These are phyloP conservation scores for Hoplostethus mediterraneus DNA, from an alignment of 2,797 vertebrate species.

Conservation along the genomic window DNA sequence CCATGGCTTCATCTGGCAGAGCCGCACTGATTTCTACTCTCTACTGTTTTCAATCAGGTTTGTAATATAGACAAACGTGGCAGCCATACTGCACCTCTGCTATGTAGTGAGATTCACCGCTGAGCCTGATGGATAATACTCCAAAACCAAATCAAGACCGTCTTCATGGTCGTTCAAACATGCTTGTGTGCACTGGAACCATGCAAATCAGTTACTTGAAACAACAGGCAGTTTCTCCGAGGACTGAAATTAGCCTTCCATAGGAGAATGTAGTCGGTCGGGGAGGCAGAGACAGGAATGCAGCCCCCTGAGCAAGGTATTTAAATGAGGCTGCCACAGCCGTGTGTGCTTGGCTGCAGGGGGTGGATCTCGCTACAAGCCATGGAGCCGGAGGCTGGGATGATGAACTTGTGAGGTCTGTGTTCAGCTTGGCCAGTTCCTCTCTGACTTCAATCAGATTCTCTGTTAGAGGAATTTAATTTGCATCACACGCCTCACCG, in stretches of 20 bases:
- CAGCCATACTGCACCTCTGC: conserved; percentile 22
- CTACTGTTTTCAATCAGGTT: conserved; percentile 64
- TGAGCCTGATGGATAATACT: conserved; percentile 21
- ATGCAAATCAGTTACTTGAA: conserved; percentile 44
- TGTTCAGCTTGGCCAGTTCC: conserved; percentile 73
- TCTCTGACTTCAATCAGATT: conserved; percentile 78
- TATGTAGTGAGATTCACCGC: conserved; percentile 37
- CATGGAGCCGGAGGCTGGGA: conserved; percentile 56
- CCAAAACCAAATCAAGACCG: conserved; percentile 39
- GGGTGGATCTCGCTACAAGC: conserved; percentile 54
- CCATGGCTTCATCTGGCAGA: conserved; percentile 65
- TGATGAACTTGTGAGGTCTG: conserved; percentile 70
- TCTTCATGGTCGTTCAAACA: conserved; percentile 27
- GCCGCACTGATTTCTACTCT: conserved; percentile 49
- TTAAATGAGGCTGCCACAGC: conserved; percentile 71
- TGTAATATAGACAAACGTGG: conserved; percentile 51
- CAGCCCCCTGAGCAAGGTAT: conserved; percentile 56
- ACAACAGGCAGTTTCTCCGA: conserved; percentile 54
- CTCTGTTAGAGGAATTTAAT: conserved; percentile 79
- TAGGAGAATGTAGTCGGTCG: conserved; percentile 46
- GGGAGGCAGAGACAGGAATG: conserved; percentile 42
- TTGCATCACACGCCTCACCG: conserved; percentile 79
- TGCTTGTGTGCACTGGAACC: conserved; percentile 41
- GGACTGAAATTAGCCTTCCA: conserved; percentile 55
- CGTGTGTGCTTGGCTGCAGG: conserved; percentile 60